Conservation (phyloP, 2,113 vertebrate species). For the Oncorhynchus nerka region DNA sequence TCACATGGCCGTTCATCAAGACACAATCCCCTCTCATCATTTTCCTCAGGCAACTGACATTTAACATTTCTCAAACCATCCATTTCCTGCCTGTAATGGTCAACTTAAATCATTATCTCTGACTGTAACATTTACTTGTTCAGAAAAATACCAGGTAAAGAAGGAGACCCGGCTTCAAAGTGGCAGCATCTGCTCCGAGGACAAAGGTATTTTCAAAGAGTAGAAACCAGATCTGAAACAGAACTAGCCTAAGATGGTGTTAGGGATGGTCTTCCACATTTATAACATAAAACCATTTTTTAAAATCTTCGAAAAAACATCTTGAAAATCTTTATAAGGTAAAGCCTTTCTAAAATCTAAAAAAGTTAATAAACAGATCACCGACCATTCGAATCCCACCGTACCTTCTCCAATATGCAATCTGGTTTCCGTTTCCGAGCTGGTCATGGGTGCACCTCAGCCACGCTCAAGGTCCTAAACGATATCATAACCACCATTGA, state of each 20-base stretch:
- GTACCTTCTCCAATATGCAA: too few relatives aligned
- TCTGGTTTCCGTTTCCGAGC: too few relatives aligned
- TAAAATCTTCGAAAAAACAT: too few relatives aligned
- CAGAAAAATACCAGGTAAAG: background rate
- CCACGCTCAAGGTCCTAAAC: too few relatives aligned
- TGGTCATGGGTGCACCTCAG: too few relatives aligned
- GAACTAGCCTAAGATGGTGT: background rate
- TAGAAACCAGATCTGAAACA: background rate
- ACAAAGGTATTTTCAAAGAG: background rate
- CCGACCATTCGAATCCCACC: too few relatives aligned
- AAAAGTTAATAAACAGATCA: too few relatives aligned
- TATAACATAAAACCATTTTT: background rate
- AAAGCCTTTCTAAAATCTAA: too few relatives aligned
- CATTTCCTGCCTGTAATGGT: too few relatives aligned
- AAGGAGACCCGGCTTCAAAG: too few relatives aligned
- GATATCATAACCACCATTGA: too few relatives aligned
- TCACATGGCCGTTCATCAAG: constrained; percentile 64
- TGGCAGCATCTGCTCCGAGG: background rate
- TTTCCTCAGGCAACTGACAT: constrained; percentile 41
- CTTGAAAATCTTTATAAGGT: too few relatives aligned
- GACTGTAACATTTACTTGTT: background rate
- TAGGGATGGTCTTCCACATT: constrained; percentile 1
- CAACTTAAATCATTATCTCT: constrained; percentile 11
- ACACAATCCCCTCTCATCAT: constrained; percentile 53
- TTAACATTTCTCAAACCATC: constrained; percentile 32